Evolutionary conservation across 92 coral and sea anemone genomes (phyloP), one percentile per base, ranked within the genome.

Genomic region (Palythoa heliodiscus): DNA sequence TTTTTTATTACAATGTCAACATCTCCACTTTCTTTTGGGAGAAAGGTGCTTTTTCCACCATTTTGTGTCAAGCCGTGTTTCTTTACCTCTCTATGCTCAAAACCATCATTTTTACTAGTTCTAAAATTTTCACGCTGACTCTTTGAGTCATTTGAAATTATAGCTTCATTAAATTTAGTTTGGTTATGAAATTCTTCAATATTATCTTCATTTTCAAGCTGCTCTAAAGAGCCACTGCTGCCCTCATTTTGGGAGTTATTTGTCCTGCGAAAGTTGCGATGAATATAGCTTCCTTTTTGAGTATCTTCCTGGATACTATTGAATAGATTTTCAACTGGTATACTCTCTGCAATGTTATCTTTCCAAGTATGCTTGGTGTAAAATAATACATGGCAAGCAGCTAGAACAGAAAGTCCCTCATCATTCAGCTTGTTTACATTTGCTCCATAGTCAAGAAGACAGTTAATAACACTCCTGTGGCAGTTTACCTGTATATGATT

Each of bases 321-420:
- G 78, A 97, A 95, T 15, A 97, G 70, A 68, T 95, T 97, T 87
- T 97, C 99, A 6, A 71, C 72, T 2, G 93, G 93, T 16, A 95
- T 89, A 74, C 85, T 93, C 83, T 97, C 99, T 7, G 98, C 99
- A 48, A 90, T 95, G 91, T 97, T 97, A 53, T 93, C 98, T 86
- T 97, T 97, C 99, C 99, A 97, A 3, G 99, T 97, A 84, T 97
- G 98, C 82, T 95, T 97, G 15, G 99, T 97, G 79, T 97, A 97
- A 87, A 97, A 97, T 11, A 97, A 83, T 23, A 97, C 98, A 89
- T 97, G 99, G 70, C 99, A 97, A 22, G 99, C 99, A 12, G 99
- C 99, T 37, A 97, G 79, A 47, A 92, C 95, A 37, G 99, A 97
- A 24, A 97, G 86, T 16, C 99, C 99, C 80, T 97, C 99, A 50